These are phyloP conservation scores for Typhlichthys subterraneus DNA, from an alignment of 2,797 vertebrate genomes.

Conservation along the genomic window DNA sequence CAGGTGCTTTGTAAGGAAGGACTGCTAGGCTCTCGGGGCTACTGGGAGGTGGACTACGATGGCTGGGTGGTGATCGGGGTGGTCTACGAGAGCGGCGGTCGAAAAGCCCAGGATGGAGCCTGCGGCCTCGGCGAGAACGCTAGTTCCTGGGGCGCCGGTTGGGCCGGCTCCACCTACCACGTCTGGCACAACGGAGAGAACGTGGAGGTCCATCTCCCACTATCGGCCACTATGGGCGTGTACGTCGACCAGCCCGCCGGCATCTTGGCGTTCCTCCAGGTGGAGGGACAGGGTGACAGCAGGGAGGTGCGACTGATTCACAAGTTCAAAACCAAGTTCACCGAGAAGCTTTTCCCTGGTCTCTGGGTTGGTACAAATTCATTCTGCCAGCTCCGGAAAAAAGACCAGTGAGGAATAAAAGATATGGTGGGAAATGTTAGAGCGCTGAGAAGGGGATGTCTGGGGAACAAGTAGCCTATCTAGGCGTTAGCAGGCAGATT, in stretches of 20 bases:
- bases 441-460: slow-evolving; percentile 16
- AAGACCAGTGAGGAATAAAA: slow-evolving; percentile 53
- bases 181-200: slow-evolving; percentile 78
- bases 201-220: slow-evolving; percentile 56
- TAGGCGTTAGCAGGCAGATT: slow-evolving; percentile 6
- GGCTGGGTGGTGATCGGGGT: slow-evolving; percentile 79
- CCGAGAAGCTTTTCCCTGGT: slow-evolving; percentile 74
- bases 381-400: slow-evolving; percentile 66
- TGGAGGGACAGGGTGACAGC: slow-evolving; percentile 59
- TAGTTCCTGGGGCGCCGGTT: slow-evolving; percentile 78
- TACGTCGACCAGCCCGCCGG: slow-evolving; percentile 81
- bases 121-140: slow-evolving; percentile 79
- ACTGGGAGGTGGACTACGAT: slow-evolving; percentile 79
- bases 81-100: slow-evolving; percentile 52
- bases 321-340: slow-evolving; percentile 63
- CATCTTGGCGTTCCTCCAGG: slow-evolving; percentile 72
- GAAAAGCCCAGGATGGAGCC: slow-evolving; percentile 67
- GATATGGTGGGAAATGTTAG: not conserved
- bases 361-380: slow-evolving; percentile 80
- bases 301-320: slow-evolving; percentile 73
- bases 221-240: slow-evolving; percentile 60
- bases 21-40: slow-evolving; percentile 64
- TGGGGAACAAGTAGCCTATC: slow-evolving; percentile 38
- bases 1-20: slow-evolving; percentile 79
- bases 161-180: slow-evolving; percentile 78